Evolutionary conservation across 92 coral and sea anemone genomes (phyloP).

Genomic region (Parazoanthus atlanticus): DNA sequence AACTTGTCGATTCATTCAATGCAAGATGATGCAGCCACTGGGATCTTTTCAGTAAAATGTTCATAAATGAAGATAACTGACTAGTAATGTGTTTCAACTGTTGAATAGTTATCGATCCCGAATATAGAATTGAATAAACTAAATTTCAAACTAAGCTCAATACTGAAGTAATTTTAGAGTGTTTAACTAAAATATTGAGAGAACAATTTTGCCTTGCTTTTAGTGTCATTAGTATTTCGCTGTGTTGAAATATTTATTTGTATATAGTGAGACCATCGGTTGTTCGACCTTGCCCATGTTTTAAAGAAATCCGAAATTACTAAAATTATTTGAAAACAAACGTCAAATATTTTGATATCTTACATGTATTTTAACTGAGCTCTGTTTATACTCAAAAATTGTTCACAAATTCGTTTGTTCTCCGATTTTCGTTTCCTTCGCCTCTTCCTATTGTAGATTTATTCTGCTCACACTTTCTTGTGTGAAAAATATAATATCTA

Average conservation of each 20-base stretch:
- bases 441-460: not conserved
- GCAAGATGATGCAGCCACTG: not conserved
- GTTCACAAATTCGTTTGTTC: not conserved
- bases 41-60: not conserved
- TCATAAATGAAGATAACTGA: too few relatives aligned
- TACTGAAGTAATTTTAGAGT: too few relatives aligned
- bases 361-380: too few relatives aligned
- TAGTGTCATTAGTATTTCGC: not conserved
- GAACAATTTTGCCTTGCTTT: not conserved
- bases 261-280: too few relatives aligned
- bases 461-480: not conserved
- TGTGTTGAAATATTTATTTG: not conserved
- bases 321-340: not conserved
- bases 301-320: not conserved
- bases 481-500: too few relatives aligned
- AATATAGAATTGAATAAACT: not conserved
- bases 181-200: not conserved
- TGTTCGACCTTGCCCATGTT: not conserved
- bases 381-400: not conserved
- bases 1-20: not conserved
- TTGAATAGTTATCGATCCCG: not conserved
- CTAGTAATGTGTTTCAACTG: not conserved
- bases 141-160: not conserved
- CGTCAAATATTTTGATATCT: too few relatives aligned
- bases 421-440: not conserved